These are phyloP conservation scores for Dendrolimus punctatus DNA, from an alignment of 1,140 invertebrate genomes.

Conservation along the genomic window DNA sequence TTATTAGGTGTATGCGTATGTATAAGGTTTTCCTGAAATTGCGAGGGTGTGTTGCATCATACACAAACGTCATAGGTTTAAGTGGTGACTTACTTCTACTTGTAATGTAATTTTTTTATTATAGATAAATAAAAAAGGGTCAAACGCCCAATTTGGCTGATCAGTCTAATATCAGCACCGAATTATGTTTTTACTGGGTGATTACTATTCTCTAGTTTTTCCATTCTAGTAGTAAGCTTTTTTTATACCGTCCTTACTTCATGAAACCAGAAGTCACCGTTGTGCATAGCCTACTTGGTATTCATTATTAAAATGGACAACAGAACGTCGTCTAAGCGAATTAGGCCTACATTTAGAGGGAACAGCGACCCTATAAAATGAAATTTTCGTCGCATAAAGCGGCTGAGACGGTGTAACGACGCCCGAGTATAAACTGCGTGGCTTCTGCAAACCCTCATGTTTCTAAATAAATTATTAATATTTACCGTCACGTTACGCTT, in stretches of 20 bases:
- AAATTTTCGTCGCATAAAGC: conserved; percentile 59
- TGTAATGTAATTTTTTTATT: too few species aligned
- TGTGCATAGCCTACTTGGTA: conserved; percentile 10
- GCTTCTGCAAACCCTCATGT: conserved; percentile 48
- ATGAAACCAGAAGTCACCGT: not conserved
- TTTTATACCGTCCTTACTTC: not conserved
- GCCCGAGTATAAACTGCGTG: conserved; percentile 39
- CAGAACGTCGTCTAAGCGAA: conserved; percentile 40
- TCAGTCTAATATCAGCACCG: too few species aligned
- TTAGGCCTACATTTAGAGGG: conserved; percentile 40
- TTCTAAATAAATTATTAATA: conserved; percentile 68
- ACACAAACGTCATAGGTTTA: too few species aligned
- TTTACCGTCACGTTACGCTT: conserved; percentile 59
- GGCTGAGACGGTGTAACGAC: conserved; percentile 51
- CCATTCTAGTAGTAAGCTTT: not conserved
- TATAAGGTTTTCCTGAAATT: too few species aligned
- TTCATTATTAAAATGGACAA: conserved; percentile 29
- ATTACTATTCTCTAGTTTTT: not conserved
- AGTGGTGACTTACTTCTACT: too few species aligned
- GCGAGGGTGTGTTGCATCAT: too few species aligned
- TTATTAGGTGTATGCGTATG: too few species aligned
- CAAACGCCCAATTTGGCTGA: too few species aligned
- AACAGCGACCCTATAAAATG: conserved; percentile 50
- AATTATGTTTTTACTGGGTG: too few species aligned
- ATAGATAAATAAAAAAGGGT: too few species aligned